phyloP scores from a whole-genome alignment of 1,140 invertebrate genomes.

The Drosophila nebulosa region DNA sequence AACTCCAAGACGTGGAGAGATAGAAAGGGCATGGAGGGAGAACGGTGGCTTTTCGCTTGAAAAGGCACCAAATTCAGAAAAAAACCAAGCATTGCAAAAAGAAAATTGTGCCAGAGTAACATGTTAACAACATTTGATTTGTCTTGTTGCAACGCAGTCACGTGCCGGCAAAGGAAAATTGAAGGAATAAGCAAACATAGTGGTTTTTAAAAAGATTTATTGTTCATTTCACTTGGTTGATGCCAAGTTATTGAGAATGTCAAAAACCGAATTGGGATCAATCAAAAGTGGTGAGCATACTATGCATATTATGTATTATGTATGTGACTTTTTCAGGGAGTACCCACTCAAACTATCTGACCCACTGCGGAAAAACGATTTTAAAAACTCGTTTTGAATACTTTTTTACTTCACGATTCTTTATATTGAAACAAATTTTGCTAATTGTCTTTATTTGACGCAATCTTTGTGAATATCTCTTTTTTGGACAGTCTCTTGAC shows the following conservation, averaged over 20 bases:
- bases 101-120: conserved; percentile 45
- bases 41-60: neutral
- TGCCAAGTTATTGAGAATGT: conserved; percentile 52
- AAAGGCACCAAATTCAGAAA: conserved; percentile 3
- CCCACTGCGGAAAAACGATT: no score
- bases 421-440: neutral
- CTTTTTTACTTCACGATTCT: no score
- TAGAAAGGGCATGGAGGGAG: neutral
- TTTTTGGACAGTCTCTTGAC: conserved; percentile 1
- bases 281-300: conserved; percentile 31
- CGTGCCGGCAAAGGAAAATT: conserved; percentile 51
- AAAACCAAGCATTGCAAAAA: neutral
- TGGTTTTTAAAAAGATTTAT: conserved; percentile 1
- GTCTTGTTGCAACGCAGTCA: conserved; percentile 52
- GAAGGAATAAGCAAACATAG: neutral
- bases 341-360: no score
- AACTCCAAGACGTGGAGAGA: neutral
- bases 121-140: conserved; percentile 43
- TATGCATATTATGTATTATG: no score
- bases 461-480: conserved; percentile 10
- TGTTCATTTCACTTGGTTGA: conserved; percentile 32
- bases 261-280: conserved; percentile 26
- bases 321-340: no score
- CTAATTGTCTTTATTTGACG: neutral
- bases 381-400: no score